These are phyloP conservation scores for Opisthograptis luteolata DNA, from an alignment of 2,888 invertebrate genomes.

Conservation along the genomic window DNA sequence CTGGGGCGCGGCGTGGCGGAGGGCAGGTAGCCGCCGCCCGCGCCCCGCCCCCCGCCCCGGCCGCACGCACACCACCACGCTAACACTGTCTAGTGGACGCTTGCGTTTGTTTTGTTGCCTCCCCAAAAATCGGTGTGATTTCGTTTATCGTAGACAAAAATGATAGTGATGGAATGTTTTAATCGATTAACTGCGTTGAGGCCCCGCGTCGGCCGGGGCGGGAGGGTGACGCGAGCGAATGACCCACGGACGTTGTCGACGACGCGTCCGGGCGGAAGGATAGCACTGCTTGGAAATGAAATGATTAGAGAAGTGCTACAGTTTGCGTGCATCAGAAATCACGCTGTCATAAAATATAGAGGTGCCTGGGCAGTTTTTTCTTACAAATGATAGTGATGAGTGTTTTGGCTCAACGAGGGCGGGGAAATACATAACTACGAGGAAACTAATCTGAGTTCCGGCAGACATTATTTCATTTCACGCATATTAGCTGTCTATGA, in stretches of 20 bases:
- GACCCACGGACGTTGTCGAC: neutral
- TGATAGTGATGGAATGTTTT: slow-evolving; percentile 78
- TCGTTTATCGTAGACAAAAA: slow-evolving; percentile 68
- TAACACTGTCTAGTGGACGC: slow-evolving; percentile 77
- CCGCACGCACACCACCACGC: slow-evolving; percentile 47
- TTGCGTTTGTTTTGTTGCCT: slow-evolving; percentile 81
- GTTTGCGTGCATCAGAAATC: neutral
- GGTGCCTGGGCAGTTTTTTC: neutral
- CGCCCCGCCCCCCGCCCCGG: slow-evolving; percentile 33
- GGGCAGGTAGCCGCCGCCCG: slow-evolving; percentile 70
- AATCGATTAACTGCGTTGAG: slow-evolving; percentile 56
- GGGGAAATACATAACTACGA: no score
- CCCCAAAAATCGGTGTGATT: slow-evolving; percentile 81
- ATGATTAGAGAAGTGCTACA: neutral
- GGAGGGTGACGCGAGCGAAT: neutral
- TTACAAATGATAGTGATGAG: no score
- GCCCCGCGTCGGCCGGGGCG: slow-evolving; percentile 2
- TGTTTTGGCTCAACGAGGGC: neutral
- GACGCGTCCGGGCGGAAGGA: no score
- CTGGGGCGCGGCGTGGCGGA: slow-evolving; percentile 65
- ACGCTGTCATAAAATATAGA: neutral
- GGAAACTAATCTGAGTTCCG: neutral
- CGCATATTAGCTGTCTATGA: neutral
- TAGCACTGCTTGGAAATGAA: no score
- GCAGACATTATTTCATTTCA: neutral